Base-by-base conservation (phyloP, 2,888 invertebrate species). In the Diadegma fenestrale region DNA sequence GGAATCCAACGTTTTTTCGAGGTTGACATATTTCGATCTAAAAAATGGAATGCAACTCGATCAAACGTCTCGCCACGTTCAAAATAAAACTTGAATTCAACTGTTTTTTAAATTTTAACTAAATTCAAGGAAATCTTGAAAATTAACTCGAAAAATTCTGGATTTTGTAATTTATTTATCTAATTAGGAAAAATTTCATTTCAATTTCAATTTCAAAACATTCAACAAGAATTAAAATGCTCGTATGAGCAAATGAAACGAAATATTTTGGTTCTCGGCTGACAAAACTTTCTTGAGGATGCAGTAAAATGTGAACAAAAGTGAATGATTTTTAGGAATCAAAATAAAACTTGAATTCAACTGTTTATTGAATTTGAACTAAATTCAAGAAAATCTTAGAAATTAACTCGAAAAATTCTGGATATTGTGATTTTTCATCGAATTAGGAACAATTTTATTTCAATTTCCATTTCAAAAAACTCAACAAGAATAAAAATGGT, bases 1-100 rank as follows among this genome's bases (percentile, higher is more conserved):
- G 45, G 68, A 22, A 61, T 75, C 48, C n/a, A 77, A 33, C 48
- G 69, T 68, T 61, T 75, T 69, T 63, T 45, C 79, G 30, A 37
- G 48, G 1, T 75, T 66, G 43, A 43, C 41, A 45, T 58, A 58
- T 79, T 48, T 37, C 37, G 8, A 37, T 37, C 5, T 8, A 43
- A 58, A 72, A 54, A 26, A 22, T 48, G 1, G 30, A 41, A 51
- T 22, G 19, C 33, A 54, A 68, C 45, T 68, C 2, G 68, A 41
- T 14, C 1, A 33, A 8, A n/a, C 17, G 17, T 63, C 17, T 19
- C 10, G 19, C 8, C 26, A 30, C 61, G 30, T 30, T 41, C 19
- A 3, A 54, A 12, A 22, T 22, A 7, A 58, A 5, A 12, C n/a
- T 58, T 26, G 2, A 12, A 22, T 22, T 54, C 10, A 0, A 54